Evolutionary conservation across 37 sponge, comb jelly and placozoan species (phyloP).

Genomic region (Eunapius fragilis): DNA sequence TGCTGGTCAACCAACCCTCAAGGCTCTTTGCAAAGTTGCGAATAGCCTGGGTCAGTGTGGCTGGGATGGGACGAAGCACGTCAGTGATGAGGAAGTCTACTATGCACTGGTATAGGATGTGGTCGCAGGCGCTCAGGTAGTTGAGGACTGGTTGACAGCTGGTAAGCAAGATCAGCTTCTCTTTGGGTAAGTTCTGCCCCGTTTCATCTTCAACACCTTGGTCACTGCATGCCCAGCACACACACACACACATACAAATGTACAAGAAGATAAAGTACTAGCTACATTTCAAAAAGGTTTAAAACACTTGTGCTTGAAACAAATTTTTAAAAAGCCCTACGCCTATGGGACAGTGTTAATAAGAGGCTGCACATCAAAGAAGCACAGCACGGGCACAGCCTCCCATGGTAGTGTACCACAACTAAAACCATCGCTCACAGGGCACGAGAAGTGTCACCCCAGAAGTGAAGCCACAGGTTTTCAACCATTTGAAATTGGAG

Average conservation of each 20-base stretch:
- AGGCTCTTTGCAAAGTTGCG: constrained; percentile 98
- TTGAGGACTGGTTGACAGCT: constrained; percentile 57
- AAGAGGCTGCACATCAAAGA: background rate
- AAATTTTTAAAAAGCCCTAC: no score
- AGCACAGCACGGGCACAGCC: background rate
- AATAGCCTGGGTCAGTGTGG: constrained; percentile 93
- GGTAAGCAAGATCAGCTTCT: constrained; percentile 71
- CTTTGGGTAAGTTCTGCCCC: constrained; percentile 61
- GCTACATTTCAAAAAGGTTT: no score
- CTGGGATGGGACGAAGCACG: constrained; percentile 95
- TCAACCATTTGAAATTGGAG: constrained; percentile 96
- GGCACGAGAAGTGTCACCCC: constrained; percentile 51
- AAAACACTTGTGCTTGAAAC: no score
- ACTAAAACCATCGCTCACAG: background rate
- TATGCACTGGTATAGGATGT: constrained; percentile 94
- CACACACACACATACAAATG: background rate
- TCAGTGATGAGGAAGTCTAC: constrained; percentile 91
- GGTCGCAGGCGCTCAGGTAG: constrained; percentile 86
- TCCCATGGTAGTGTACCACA: background rate
- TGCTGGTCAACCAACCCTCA: constrained; percentile 78
- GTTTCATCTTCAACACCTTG: constrained; percentile 46
- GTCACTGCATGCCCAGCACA: background rate
- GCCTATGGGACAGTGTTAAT: no score
- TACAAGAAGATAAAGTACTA: background rate
- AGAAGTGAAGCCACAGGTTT: constrained; percentile 91